phyloP scores from a whole-genome alignment of 2,888 invertebrate species.

The Suillia variegata region DNA sequence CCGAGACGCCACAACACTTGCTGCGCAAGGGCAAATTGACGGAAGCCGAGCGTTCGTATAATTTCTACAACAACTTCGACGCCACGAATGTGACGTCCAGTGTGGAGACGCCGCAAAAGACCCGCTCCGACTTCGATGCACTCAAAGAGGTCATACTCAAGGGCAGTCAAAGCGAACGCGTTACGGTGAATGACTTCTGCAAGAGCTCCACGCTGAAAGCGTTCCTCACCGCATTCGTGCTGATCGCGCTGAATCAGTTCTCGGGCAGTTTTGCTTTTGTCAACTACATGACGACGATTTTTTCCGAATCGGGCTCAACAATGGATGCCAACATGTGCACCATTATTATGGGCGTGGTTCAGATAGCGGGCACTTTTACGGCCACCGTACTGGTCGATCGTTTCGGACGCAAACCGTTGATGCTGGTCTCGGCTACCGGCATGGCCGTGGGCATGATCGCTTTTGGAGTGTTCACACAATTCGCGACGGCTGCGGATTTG shows the following conservation, averaged over 20 bases:
- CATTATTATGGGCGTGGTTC: slow-evolving; percentile 46
- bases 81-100: neutral
- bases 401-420: slow-evolving; percentile 42
- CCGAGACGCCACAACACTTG: slow-evolving; percentile 49
- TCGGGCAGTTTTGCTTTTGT: slow-evolving; percentile 49
- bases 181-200: slow-evolving; percentile 44
- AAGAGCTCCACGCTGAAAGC: slow-evolving; percentile 41
- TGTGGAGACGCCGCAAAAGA: slow-evolving; percentile 31
- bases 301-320: slow-evolving; percentile 38
- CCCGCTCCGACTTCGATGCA: slow-evolving; percentile 35
- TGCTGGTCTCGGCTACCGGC: slow-evolving; percentile 42
- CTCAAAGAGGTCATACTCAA: slow-evolving; percentile 38
- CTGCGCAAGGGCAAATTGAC: slow-evolving; percentile 36
- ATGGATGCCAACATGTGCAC: slow-evolving; percentile 46
- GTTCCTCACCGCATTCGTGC: slow-evolving; percentile 36
- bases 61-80: slow-evolving; percentile 47
- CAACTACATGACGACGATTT: slow-evolving; percentile 51
- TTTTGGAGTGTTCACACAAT: slow-evolving; percentile 40
- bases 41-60: slow-evolving; percentile 44
- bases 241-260: slow-evolving; percentile 44
- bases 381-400: slow-evolving; percentile 44
- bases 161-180: slow-evolving; percentile 30
- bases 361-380: slow-evolving; percentile 42
- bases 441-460: slow-evolving; percentile 41
- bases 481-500: slow-evolving; percentile 33